These are phyloP conservation scores for Platyrinchus mystaceus DNA, from an alignment of 2,797 vertebrate genomes.

Conservation along the genomic window DNA sequence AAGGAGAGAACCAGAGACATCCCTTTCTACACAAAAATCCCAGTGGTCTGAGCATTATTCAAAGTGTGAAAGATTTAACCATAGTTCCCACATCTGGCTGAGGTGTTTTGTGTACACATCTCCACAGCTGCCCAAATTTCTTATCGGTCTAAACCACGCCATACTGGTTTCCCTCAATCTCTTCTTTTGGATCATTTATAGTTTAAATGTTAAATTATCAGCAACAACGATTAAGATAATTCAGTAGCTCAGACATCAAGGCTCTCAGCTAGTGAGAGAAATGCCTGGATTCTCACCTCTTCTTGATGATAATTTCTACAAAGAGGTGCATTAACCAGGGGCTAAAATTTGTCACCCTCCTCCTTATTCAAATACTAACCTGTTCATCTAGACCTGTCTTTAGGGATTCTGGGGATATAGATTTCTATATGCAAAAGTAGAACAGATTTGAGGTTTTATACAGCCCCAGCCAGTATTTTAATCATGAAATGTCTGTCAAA, in stretches of 20 bases:
- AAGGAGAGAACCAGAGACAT: background rate
- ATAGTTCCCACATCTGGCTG: background rate
- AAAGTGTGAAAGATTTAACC: background rate
- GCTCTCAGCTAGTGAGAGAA: background rate
- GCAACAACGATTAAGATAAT: background rate
- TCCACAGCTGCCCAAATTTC: background rate
- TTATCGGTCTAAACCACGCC: background rate
- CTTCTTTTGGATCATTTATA: background rate
- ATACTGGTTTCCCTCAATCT: background rate
- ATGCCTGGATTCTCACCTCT: background rate
- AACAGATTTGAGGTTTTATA: background rate
- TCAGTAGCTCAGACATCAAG: background rate
- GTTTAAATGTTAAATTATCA: background rate
- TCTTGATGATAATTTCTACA: background rate
- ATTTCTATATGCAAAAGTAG: background rate
- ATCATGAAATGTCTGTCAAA: background rate
- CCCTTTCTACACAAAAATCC: background rate
- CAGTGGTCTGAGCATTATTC: background rate
- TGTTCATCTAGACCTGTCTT: background rate
- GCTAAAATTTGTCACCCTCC: background rate
- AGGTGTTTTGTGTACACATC: background rate
- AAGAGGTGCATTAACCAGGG: background rate
- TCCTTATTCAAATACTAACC: background rate
- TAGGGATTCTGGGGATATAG: background rate
- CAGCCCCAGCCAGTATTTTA: background rate